phyloP scores from a whole-genome alignment of 2,113 vertebrate genomes.

The Ovis aries region DNA sequence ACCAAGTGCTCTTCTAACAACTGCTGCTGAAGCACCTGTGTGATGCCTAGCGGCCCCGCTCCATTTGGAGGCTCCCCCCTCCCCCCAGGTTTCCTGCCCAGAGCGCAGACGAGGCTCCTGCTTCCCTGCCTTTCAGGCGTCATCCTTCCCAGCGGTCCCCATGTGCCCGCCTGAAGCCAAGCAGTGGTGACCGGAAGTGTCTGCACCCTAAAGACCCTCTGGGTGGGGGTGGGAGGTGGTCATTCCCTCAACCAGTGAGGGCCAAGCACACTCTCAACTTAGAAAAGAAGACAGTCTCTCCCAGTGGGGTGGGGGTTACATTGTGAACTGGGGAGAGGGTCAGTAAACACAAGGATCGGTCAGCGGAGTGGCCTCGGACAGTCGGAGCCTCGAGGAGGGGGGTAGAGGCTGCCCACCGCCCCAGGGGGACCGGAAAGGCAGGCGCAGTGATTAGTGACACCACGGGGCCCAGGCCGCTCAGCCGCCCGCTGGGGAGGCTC shows the following conservation, averaged over 20 bases:
- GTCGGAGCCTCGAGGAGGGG: neutral
- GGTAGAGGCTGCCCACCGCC: neutral
- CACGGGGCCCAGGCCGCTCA: neutral
- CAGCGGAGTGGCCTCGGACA: neutral
- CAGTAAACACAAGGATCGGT: neutral
- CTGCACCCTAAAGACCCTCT: neutral
- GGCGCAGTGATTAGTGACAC: fast-evolving
- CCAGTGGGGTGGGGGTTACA: neutral
- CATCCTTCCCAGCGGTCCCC: neutral
- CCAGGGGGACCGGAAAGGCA: neutral
- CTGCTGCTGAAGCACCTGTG: neutral
- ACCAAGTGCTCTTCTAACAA: neutral
- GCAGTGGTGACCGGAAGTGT: no score
- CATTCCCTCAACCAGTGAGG: neutral
- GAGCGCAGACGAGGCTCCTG: neutral
- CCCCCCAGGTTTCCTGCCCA: neutral
- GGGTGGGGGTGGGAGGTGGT: neutral
- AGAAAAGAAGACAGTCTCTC: neutral
- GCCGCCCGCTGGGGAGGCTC: fast-evolving
- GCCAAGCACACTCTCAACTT: neutral
- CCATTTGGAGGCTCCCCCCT: fast-evolving
- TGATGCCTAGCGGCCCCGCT: fast-evolving
- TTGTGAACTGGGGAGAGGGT: neutral
- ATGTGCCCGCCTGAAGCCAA: neutral
- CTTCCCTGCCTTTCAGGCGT: neutral